Conservation (phyloP, 2,113 vertebrate genomes). For the Hystrix cristata region DNA sequence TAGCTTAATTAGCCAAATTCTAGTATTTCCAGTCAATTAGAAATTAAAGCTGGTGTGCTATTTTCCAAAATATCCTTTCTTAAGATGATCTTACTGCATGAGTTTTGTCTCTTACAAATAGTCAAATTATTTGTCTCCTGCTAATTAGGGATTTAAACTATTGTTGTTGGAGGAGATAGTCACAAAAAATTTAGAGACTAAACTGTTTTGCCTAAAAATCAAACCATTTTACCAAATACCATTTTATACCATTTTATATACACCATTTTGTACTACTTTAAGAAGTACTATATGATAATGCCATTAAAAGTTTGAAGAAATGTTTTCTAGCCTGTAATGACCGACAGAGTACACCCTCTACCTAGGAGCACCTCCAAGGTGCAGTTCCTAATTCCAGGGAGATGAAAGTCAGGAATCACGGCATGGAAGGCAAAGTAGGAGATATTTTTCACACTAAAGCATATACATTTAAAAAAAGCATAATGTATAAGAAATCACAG, state of each 20-base stretch:
- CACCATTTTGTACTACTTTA: not conserved
- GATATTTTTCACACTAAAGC: not conserved
- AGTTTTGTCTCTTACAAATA: conserved; percentile 12
- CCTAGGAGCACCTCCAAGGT: not conserved
- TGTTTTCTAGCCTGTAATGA: not conserved
- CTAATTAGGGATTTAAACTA: conserved; percentile 11
- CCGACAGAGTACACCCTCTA: not conserved
- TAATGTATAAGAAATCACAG: not conserved
- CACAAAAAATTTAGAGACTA: conserved; percentile 23
- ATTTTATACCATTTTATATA: not conserved
- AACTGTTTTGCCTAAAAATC: not conserved
- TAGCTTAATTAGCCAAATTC: not conserved
- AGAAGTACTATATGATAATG: not conserved
- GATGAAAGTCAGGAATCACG: not conserved
- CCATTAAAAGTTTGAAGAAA: not conserved
- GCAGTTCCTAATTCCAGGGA: not conserved
- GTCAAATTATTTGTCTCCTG: conserved; percentile 21
- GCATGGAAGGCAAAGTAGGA: not conserved
- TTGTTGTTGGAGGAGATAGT: conserved; percentile 3
- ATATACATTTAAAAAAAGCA: not conserved
- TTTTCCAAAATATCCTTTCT: conserved; percentile 21
- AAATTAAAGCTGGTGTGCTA: not conserved
- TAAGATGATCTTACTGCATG: not conserved
- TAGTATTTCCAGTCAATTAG: conserved; percentile 19
- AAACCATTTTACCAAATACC: not conserved